These are phyloP conservation scores for Scrobipalpa atriplicella DNA, from an alignment of 2,888 invertebrate genomes.

Conservation along the genomic window DNA sequence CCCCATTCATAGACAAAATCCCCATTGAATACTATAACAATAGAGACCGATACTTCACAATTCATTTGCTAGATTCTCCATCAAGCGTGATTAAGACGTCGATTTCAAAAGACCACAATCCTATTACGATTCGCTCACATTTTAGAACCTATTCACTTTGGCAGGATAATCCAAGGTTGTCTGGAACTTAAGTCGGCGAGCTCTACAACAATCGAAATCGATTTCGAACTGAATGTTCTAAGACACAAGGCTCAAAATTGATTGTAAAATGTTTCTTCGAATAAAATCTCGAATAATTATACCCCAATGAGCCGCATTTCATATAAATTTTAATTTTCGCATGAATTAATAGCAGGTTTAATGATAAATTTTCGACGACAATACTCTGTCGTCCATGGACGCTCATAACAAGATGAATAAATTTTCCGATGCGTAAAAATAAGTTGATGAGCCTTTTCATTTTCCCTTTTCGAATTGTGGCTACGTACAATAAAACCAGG, in stretches of 20 bases:
- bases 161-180: slow-evolving; percentile 39
- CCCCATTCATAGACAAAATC: not conserved
- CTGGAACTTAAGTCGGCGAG: slow-evolving; percentile 36
- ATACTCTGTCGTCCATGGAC: not conserved
- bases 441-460: slow-evolving; percentile 24
- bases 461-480: slow-evolving; percentile 1
- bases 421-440: slow-evolving; percentile 13
- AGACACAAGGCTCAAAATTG: not conserved
- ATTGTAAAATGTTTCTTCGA: not conserved
- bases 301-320: slow-evolving; percentile 1
- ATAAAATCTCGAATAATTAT: slow-evolving; percentile 21
- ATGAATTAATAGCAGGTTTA: slow-evolving; percentile 17
- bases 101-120: slow-evolving; percentile 38
- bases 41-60: slow-evolving; percentile 24
- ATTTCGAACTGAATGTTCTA: not conserved
- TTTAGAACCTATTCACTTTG: slow-evolving; percentile 25
- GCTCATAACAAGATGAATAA: not conserved
- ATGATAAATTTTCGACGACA: slow-evolving; percentile 20
- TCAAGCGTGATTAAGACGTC: slow-evolving; percentile 35
- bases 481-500: not conserved
- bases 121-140: slow-evolving; percentile 27
- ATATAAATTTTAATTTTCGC: slow-evolving; percentile 21
- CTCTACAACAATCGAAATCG: slow-evolving; percentile 1
- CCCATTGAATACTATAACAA: slow-evolving; percentile 4
- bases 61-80: slow-evolving; percentile 33